phyloP scores from a whole-genome alignment of 1,140 invertebrate species.

The Tyrophagus putrescentiae region DNA sequence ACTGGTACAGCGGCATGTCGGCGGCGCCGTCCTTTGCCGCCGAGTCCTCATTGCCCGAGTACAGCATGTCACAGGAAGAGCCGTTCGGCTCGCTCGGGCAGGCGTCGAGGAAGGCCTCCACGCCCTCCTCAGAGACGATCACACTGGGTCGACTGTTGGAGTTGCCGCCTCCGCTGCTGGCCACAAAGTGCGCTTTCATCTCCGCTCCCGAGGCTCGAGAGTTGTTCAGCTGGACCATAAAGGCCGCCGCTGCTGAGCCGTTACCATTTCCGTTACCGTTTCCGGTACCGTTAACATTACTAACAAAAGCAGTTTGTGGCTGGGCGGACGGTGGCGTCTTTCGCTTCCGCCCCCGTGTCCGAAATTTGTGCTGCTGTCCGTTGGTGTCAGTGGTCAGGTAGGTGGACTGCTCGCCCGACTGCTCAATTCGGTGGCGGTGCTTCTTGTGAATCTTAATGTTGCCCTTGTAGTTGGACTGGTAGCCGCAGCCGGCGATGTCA shows the following conservation, averaged over 20 bases:
- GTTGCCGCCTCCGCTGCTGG: not conserved
- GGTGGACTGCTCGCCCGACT: not conserved
- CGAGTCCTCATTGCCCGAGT: slow-evolving; percentile 1
- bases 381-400: not conserved
- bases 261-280: too few species aligned
- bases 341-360: not conserved
- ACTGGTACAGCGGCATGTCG: not conserved
- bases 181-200: not conserved
- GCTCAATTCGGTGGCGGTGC: slow-evolving; percentile 15
- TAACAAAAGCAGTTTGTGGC: too few species aligned
- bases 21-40: not conserved
- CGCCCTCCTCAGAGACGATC: not conserved
- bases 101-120: not conserved
- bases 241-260: too few species aligned
- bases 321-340: not conserved
- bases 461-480: slow-evolving; percentile 22
- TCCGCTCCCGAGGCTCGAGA: not conserved
- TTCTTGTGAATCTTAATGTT: slow-evolving; percentile 23
- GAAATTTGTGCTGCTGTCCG: not conserved
- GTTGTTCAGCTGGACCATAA: too few species aligned
- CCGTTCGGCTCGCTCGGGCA: not conserved
- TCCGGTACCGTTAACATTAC: too few species aligned
- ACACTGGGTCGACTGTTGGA: not conserved
- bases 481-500: slow-evolving; percentile 17
- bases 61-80: not conserved